Evolutionary conservation across 2,888 invertebrate species (phyloP).

Genomic region (Lycophotia porphyrea): DNA sequence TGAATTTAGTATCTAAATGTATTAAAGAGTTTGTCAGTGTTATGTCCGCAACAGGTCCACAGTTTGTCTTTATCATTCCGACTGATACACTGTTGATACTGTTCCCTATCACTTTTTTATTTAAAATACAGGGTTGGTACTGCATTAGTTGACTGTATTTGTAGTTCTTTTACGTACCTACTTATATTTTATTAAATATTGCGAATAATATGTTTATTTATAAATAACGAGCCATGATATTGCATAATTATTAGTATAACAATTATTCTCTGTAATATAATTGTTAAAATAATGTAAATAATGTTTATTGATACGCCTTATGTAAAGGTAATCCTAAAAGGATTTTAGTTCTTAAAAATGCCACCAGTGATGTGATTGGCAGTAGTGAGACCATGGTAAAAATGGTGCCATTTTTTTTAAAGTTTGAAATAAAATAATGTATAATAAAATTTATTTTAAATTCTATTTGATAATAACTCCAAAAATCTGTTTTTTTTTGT

Average conservation of each 20-base stretch:
- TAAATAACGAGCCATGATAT: conserved; percentile 47
- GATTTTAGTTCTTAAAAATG: conserved; percentile 31
- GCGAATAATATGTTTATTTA: conserved; percentile 10
- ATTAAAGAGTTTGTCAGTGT: neutral
- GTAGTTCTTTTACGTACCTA: neutral
- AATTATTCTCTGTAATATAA: conserved; percentile 32
- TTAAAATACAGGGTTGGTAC: neutral
- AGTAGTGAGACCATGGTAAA: conserved; percentile 17
- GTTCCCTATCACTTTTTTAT: neutral
- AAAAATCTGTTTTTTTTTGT: conserved; percentile 16
- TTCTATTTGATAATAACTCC: conserved; percentile 17
- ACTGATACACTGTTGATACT: neutral
- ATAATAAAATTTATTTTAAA: conserved; percentile 4
- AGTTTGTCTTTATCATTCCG: neutral
- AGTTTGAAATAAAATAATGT: conserved; percentile 1
- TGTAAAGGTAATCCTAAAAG: conserved; percentile 26
- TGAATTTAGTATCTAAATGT: neutral
- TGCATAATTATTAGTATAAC: conserved; percentile 38
- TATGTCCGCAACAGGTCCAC: neutral
- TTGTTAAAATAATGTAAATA: conserved; percentile 42
- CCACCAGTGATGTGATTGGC: conserved; percentile 22
- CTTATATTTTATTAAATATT: conserved; percentile 5
- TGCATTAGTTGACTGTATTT: conserved; percentile 18
- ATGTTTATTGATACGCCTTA: conserved; percentile 19
- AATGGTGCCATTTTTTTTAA: conserved; percentile 12